Base-by-base conservation (phyloP, 2,113 vertebrate species). In the Xyliphius kryptos region DNA sequence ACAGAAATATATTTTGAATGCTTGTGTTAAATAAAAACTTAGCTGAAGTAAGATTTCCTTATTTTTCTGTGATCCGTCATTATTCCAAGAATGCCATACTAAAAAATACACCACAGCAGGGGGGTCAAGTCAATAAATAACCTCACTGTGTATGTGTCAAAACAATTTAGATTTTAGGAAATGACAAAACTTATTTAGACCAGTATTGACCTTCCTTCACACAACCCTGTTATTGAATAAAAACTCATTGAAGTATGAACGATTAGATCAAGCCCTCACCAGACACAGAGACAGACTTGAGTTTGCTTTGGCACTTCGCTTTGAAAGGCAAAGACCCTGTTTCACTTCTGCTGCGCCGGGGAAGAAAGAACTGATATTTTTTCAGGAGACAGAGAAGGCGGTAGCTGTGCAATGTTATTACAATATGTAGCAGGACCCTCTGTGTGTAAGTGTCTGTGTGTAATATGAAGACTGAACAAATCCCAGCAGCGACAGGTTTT, bases 101-200 rank as follows among this genome's bases (percentile, higher is more conserved):
- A 40, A 46, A 15, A n/a, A n/a, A n/a, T n/a, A n/a, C n/a, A n/a
- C 63, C 73, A 1, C 76, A 63, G 77, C 63, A 64, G 75, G n/a
- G 71, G 80, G 74, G 69, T n/a, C 15, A 1, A 48, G 32, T 66
- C 60, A 56, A 62, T 66, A 58, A 69, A 56, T 38, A 58, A 44
- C 49, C 20, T n/a, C 16, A 22, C 43, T n/a, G n/a, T n/a, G n/a
- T n/a, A n/a, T n/a, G n/a, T n/a, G n/a, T n/a, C n/a, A n/a, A n/a
- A n/a, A n/a, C n/a, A n/a, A n/a, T n/a, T n/a, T n/a, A n/a, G n/a
- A n/a, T n/a, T n/a, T n/a, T n/a, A n/a, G n/a, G n/a, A n/a, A n/a
- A n/a, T n/a, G n/a, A n/a, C n/a, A n/a, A n/a, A n/a, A n/a, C n/a
- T n/a, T n/a, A n/a, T n/a, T n/a, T n/a, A n/a, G n/a, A n/a, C n/a